Conservation (phyloP, 2,888 invertebrate genomes). For the Ochropacha duplaris region DNA sequence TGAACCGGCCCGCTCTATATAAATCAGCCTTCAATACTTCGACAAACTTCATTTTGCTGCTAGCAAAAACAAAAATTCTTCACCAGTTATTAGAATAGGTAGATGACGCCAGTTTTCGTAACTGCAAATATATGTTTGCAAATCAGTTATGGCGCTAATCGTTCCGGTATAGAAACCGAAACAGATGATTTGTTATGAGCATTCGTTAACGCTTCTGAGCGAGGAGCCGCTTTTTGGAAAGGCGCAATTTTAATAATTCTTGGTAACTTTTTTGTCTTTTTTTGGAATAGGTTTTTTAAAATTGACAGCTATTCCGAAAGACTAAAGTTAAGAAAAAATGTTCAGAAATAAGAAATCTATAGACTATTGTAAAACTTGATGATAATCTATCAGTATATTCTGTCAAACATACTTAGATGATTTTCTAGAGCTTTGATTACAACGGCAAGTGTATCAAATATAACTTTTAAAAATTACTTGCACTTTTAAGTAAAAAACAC, state of each 20-base stretch:
- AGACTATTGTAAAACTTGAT: too few species aligned
- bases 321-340: too few species aligned
- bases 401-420: too few species aligned
- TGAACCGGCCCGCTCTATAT: conserved; percentile 53
- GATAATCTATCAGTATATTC: too few species aligned
- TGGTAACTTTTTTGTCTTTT: conserved; percentile 3
- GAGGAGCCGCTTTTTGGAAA: background rate
- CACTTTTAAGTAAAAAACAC: too few species aligned
- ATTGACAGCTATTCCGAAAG: too few species aligned
- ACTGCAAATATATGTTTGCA: conserved; percentile 8
- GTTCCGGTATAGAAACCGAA: conserved; percentile 45
- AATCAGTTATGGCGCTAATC: conserved; percentile 33
- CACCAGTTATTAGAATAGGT: conserved; percentile 7
- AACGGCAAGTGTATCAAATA: too few species aligned
- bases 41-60: conserved; percentile 33
- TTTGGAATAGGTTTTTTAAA: background rate
- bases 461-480: too few species aligned
- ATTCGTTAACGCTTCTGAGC: conserved; percentile 56
- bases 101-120: background rate
- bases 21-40: conserved; percentile 50
- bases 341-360: too few species aligned
- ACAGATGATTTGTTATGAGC: conserved; percentile 59
- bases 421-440: too few species aligned
- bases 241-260: conserved; percentile 8
- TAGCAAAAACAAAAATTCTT: conserved; percentile 11